Conservation (phyloP, 2,888 invertebrate genomes). For the Patella pellucida region DNA sequence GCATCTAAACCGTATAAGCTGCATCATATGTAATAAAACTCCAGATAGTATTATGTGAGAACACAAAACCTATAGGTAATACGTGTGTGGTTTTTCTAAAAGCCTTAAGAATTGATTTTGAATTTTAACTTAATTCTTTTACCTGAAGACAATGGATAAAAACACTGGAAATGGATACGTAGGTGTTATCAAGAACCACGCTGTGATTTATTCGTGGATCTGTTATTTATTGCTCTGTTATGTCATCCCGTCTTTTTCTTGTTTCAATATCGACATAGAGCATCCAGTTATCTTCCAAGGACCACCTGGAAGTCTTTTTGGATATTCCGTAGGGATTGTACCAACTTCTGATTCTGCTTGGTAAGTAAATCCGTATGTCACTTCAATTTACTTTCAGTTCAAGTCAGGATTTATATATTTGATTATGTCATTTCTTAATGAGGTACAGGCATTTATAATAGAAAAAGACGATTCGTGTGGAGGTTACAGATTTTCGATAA, state of each 20-base stretch:
- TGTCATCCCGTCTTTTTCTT: neutral
- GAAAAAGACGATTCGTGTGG: too few species aligned
- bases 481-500: too few species aligned
- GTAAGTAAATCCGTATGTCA: slow-evolving; percentile 32
- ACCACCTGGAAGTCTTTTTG: slow-evolving; percentile 51
- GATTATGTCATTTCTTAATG: too few species aligned
- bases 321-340: slow-evolving; percentile 55
- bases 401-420: too few species aligned
- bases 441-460: too few species aligned
- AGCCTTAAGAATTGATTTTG: neutral
- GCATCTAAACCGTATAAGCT: neutral
- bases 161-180: too few species aligned
- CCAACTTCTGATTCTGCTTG: slow-evolving; percentile 37
- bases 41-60: too few species aligned
- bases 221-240: neutral
- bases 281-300: slow-evolving; percentile 51
- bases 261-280: slow-evolving; percentile 50
- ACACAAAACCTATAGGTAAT: neutral
- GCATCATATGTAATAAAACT: neutral
- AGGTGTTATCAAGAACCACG: too few species aligned
- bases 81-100: neutral
- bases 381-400: too few species aligned
- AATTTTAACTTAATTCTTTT: neutral
- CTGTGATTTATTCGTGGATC: too few species aligned
- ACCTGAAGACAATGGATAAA: neutral